Evolutionary conservation across 2,888 invertebrate genomes (phyloP), one percentile per base, ranked within the genome.

Genomic region (Lasioglossum figueresi): DNA sequence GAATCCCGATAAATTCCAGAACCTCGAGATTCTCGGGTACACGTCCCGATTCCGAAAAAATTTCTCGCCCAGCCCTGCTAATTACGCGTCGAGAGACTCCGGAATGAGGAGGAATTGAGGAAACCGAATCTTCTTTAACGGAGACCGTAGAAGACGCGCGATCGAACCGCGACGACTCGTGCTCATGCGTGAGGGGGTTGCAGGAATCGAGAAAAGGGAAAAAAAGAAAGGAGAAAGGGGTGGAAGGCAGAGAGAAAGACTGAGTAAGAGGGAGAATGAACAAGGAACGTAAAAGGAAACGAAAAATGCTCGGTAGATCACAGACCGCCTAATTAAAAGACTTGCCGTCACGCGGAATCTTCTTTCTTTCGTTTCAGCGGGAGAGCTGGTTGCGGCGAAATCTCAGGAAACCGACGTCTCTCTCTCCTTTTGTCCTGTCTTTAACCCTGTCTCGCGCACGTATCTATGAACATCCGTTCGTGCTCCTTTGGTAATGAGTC

Each of bases 321-420:
- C 87, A 91, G 91, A 85, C 83, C 81, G 89, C 84, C 79, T 91
- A 91, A 91, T 91, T 91, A 91, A 91, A 91, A 91, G 88, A 81
- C 79, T 81, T 90, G 73, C 80, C 83, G 83, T 85, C 88, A 87
- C 82, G 73, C 80, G 81, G 83, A 81, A 82, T 82, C 72, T 78
- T 80, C 73, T 82, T 74, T 79, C 79, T 80, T 88, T 82, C 48
- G 76, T 82, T 79, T 82, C 80, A 76, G 56, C 78, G 68, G 45
- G 81, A 80, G 77, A 80, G 77, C 75, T 75, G 86, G 27, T 80
- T 70, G 79, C 79, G 76, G 86, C 76, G 75, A 87, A 87, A 79
- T 79, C 78, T 85, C 88, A 90, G 89, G 74, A 89, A 88, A 80
- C 76, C 66, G 75, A 74, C 77, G 75, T 80, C 82, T 79, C 79